phyloP scores from a whole-genome alignment of 1,140 invertebrate genomes.

The Drosophila nasuta region DNA sequence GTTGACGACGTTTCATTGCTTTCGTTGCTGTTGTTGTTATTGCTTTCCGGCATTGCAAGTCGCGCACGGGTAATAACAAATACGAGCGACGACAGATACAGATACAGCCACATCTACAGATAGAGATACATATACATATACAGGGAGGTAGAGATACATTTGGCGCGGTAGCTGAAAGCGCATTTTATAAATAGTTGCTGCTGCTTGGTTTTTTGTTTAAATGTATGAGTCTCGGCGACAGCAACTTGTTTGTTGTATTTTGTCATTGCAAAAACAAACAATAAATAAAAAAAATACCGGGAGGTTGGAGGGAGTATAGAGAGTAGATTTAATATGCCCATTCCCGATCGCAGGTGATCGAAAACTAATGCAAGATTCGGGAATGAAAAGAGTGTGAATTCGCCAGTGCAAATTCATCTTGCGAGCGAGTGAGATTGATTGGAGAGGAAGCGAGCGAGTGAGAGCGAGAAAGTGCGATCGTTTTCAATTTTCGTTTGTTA shows the following conservation, averaged over 20 bases:
- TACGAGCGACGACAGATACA: slow-evolving; percentile 5
- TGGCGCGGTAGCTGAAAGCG: slow-evolving; percentile 63
- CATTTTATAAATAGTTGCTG: slow-evolving; percentile 82
- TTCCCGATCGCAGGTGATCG: slow-evolving; percentile 12
- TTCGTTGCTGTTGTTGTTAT: slow-evolving; percentile 35
- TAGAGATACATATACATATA: slow-evolving; percentile 27
- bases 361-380: slow-evolving; percentile 27
- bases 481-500: slow-evolving; percentile 71
- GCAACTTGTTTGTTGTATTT: slow-evolving; percentile 70
- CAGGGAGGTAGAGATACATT: slow-evolving; percentile 61
- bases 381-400: slow-evolving; percentile 26
- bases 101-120: slow-evolving; percentile 19
- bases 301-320: background rate
- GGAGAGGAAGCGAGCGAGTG: slow-evolving; percentile 6
- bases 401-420: slow-evolving; percentile 38
- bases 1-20: slow-evolving; percentile 51
- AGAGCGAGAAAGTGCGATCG: slow-evolving; percentile 57
- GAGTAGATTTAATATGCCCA: background rate
- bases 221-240: slow-evolving; percentile 46
- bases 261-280: slow-evolving; percentile 75
- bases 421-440: slow-evolving; percentile 18
- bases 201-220: slow-evolving; percentile 58
- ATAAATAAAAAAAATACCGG: slow-evolving; percentile 56
- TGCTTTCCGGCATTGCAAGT: slow-evolving; percentile 78
- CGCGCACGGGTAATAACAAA: slow-evolving; percentile 48